Percentiles rank a stretch among this genome's conserved stretches.
Evolutionary conservation across 1,140 invertebrate species (phyloP).

Genomic region (Dinoponera quadriceps): DNA sequence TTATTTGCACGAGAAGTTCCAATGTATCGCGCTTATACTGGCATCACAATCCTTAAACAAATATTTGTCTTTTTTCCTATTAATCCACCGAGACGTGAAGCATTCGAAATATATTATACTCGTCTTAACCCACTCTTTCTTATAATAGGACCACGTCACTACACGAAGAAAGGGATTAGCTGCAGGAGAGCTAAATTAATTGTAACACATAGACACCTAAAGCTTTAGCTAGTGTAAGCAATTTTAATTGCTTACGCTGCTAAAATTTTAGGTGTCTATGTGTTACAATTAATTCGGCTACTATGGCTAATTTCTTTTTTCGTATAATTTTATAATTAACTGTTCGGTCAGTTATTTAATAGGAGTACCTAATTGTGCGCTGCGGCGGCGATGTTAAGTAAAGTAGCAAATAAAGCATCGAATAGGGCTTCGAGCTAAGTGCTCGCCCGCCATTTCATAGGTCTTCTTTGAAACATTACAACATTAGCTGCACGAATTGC

Average conservation of each 20-base stretch:
- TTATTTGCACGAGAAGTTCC: background rate
- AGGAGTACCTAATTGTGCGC: background rate
- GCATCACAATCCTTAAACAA: background rate
- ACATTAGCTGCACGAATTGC: conserved; percentile 29
- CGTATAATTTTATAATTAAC: background rate
- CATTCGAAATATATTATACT: background rate
- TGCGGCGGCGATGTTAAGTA: background rate
- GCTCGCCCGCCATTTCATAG: conserved; percentile 11
- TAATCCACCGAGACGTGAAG: too few species aligned
- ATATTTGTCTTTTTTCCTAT: background rate
- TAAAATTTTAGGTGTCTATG: too few species aligned
- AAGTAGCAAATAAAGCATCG: conserved; percentile 22
- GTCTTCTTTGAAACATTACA: conserved; percentile 26
- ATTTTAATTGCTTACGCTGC: too few species aligned
- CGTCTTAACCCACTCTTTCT: background rate
- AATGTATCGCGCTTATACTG: too few species aligned
- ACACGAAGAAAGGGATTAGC: too few species aligned
- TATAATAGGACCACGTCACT: background rate
- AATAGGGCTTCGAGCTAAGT: conserved; percentile 8
- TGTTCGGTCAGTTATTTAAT: background rate
- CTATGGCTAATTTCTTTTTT: too few species aligned
- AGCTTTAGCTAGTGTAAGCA: too few species aligned
- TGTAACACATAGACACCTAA: too few species aligned
- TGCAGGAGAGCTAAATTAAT: too few species aligned
- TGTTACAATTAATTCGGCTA: too few species aligned